Evolutionary conservation across 2,797 vertebrate genomes (phyloP).

Genomic region (Propithecus perrieri): DNA sequence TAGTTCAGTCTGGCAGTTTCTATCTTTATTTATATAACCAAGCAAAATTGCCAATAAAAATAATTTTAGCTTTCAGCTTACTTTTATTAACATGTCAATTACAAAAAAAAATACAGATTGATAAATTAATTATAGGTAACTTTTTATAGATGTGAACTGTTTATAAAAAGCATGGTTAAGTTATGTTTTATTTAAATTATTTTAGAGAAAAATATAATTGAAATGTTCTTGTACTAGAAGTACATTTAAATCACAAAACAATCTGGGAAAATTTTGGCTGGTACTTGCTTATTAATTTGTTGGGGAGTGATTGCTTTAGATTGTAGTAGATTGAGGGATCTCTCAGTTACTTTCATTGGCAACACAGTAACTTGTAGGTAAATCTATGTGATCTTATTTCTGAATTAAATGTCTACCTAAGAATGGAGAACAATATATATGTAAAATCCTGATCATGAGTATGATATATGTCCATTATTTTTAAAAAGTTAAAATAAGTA

Average conservation of each 20-base stretch:
- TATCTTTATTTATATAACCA: neutral
- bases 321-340: neutral
- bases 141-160: neutral
- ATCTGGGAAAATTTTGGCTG: neutral
- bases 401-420: neutral
- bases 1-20: neutral
- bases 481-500: neutral
- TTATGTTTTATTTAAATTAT: neutral
- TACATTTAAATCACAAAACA: neutral
- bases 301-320: neutral
- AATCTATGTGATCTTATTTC: neutral
- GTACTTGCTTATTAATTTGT: neutral
- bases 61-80: neutral
- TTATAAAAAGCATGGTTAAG: neutral
- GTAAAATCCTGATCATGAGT: neutral
- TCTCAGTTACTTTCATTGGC: neutral
- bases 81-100: neutral
- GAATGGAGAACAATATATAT: neutral
- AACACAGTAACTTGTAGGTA: neutral
- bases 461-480: neutral
- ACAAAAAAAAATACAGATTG: neutral
- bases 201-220: neutral
- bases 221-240: neutral
- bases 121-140: neutral
- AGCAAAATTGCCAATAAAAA: neutral